Percentiles rank a stretch among this genome's conserved stretches.
Evolutionary conservation across 1,140 invertebrate genomes (phyloP).

Genomic region (Drosophila bifasciata): DNA sequence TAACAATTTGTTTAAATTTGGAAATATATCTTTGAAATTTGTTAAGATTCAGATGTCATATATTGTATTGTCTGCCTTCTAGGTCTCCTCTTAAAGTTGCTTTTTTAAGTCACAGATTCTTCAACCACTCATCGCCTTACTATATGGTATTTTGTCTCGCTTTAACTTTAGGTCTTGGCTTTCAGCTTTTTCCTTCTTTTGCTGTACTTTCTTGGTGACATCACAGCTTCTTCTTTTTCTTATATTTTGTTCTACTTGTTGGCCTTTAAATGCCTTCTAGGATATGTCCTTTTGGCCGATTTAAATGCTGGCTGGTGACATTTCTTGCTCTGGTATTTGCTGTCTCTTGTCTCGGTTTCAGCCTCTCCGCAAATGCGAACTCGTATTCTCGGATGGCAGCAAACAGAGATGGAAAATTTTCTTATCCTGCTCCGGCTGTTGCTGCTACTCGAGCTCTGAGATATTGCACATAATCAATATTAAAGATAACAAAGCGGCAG

Average conservation of each 20-base stretch:
- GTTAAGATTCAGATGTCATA: too few relatives aligned
- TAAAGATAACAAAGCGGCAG: constrained; percentile 44
- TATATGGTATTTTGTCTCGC: background rate
- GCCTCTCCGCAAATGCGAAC: background rate
- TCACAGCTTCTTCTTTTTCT: background rate
- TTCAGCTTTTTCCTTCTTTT: background rate
- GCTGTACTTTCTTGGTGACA: background rate
- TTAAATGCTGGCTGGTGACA: constrained; percentile 6
- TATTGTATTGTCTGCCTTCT: too few relatives aligned
- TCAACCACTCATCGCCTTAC: background rate
- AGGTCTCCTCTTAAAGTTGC: too few relatives aligned
- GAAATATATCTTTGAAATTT: too few relatives aligned
- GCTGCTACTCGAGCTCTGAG: constrained; percentile 11
- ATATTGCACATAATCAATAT: constrained; percentile 61
- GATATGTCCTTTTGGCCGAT: constrained; percentile 5
- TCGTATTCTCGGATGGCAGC: constrained; percentile 15
- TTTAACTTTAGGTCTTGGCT: background rate
- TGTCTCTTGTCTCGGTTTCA: constrained; percentile 1
- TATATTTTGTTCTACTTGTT: background rate
- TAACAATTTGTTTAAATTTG: too few relatives aligned
- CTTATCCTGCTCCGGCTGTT: background rate
- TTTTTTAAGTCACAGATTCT: too few relatives aligned
- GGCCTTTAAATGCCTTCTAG: constrained; percentile 9
- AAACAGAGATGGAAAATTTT: constrained; percentile 17
- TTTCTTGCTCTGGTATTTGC: constrained; percentile 5